Evolutionary conservation across 1,140 invertebrate genomes (phyloP), one percentile per base, ranked within the genome.

Genomic region (Plectrocnemia conspersa): DNA sequence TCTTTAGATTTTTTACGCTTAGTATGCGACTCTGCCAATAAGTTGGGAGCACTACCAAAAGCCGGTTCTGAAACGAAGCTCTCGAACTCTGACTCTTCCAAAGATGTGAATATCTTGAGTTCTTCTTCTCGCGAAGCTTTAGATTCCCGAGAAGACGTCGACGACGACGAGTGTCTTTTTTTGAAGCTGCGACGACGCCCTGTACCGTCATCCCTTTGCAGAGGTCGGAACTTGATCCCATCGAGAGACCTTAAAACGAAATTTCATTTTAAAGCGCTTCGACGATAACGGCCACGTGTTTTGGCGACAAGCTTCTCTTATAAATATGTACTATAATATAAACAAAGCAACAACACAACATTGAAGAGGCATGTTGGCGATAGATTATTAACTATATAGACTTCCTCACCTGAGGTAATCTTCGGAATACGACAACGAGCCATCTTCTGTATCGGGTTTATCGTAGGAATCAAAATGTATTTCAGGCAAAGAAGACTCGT

Each of bases 161-260:
- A 79, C 45, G 73, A 75, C 18, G 76, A 78, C 3, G 77, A 79
- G 50, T 73, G 69, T 6, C 78, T 71, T 62, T 79, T 80, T 64
- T 77, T 77, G 59, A 78, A 80, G 58, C 76, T 78, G 44, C 73
- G 69, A 38, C 79, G 66, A 7, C 78, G 64, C 32, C 77, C 76
- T 48, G 75, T 78, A 25, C 78, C 76, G 66, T 79, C 78, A 58
- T 75, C 77, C 53, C 78, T 72, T 62, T 77, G 69, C 59, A 80
- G 64, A 16, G 77, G 76, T 42, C 75, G 70, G 57, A 65, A 73
- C 68, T 79, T 79, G 61, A 80, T 78, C 47, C 78, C 78, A 57
- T 80, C 78, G 61, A 80, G 71, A 56, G 79, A 79, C 64, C 77
- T 76, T 63, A 69, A 74, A 75, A 75, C 69, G 70, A 74, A 75